Percentiles rank a stretch among this genome's conserved stretches.
phyloP scores from a whole-genome alignment of 1,140 invertebrate species.

The Cydia strobilella region DNA sequence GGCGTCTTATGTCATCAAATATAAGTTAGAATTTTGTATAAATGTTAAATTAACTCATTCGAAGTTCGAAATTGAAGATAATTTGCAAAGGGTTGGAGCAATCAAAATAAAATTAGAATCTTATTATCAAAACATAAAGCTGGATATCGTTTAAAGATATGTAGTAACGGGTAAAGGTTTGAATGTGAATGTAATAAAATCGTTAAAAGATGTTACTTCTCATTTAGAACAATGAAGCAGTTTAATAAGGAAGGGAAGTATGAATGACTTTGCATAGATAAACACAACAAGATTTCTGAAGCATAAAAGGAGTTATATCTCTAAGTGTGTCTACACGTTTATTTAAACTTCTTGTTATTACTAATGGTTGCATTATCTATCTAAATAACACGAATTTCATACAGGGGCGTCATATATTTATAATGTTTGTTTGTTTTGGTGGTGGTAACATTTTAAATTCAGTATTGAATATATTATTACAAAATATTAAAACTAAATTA shows the following conservation, averaged over 20 bases:
- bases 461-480: too few relatives aligned
- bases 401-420: too few relatives aligned
- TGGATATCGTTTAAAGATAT: constrained; percentile 22
- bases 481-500: too few relatives aligned
- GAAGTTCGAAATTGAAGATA: background rate
- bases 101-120: constrained; percentile 34
- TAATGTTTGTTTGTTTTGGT: too few relatives aligned
- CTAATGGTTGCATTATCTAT: too few relatives aligned
- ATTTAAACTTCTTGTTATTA: background rate
- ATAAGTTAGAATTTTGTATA: constrained; percentile 33
- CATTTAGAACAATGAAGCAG: constrained; percentile 63
- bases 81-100: constrained; percentile 49
- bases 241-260: constrained; percentile 60
- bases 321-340: background rate
- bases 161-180: constrained; percentile 42
- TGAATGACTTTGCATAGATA: constrained; percentile 20
- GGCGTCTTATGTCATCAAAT: constrained; percentile 39
- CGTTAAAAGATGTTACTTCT: constrained; percentile 61
- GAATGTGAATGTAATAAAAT: constrained; percentile 53
- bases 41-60: constrained; percentile 7
- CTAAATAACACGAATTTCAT: background rate
- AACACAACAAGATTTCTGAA: constrained; percentile 12
- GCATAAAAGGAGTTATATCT: constrained; percentile 2
- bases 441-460: too few relatives aligned
- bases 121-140: constrained; percentile 33